Evolutionary conservation across 2,888 invertebrate genomes (phyloP), one percentile per base, ranked within the genome.

Genomic region (Drosophila mettleri): DNA sequence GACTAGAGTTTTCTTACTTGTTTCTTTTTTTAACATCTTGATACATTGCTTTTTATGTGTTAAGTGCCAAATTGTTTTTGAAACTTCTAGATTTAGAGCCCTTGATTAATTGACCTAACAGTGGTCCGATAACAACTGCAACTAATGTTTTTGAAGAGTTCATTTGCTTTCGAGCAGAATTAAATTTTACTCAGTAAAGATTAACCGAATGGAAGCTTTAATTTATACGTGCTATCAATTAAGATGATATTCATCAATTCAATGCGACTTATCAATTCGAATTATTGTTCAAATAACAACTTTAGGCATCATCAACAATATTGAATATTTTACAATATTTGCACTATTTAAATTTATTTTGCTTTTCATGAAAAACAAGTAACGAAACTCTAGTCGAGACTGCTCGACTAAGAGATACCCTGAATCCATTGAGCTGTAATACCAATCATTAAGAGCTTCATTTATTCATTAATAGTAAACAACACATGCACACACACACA

Each of bases 31-130:
- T 33, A 38, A 22, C 53, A 33, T 29, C 62, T 68, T 83, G 77
- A 81, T 80, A 74, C 67, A 83, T 78, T 62, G 41, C 12, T 12
- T 16, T 34, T 46, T 74, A 75, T 81, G 70, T 78, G 58, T 80
- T 80, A 41, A 36, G 45, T 39, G 24, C 61, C 57, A 48, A 69
- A 49, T 7, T 53, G 54, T 41, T 52, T 9, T 20, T n/a, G 58
- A 48, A 68, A 65, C 38, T 31, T 55, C 9, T 16, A 38, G 33
- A 36, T 51, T 14, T 48, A 39, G n/a, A 54, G 45, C 66, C 41
- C 43, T 54, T 78, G 82, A 81, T 78, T 70, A 79, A 81, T 70
- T 81, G 72, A 27, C 31, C 34, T 49, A 67, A 49, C 67, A 66
- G 61, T 49, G 46, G 65, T 41, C 22, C 29, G 33, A 49, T 72